These are phyloP conservation scores for Prionailurus viverrinus DNA, from an alignment of 2,113 vertebrate genomes.

Conservation along the genomic window DNA sequence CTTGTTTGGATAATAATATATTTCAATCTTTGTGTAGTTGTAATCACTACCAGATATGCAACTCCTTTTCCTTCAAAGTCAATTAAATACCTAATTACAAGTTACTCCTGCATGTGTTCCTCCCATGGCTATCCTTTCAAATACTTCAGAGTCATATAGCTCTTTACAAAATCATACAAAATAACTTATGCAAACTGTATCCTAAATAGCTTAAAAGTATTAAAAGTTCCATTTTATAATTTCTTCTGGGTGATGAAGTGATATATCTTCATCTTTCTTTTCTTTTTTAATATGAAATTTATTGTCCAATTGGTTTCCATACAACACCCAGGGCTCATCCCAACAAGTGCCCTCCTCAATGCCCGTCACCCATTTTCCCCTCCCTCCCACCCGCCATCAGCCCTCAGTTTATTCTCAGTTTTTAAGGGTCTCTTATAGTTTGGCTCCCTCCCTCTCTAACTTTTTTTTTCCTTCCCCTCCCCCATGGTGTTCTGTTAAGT, in stretches of 20 bases:
- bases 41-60: neutral
- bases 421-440: too few relatives aligned
- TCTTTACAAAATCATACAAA: conserved; percentile 19
- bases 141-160: conserved; percentile 28
- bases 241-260: conserved; percentile 53
- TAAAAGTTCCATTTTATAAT: conserved; percentile 67
- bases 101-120: neutral
- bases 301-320: too few relatives aligned
- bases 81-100: conserved; percentile 74
- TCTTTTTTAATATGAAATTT: too few relatives aligned
- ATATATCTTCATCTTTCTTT: conserved; percentile 39
- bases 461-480: too few relatives aligned
- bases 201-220: conserved; percentile 72
- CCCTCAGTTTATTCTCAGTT: too few relatives aligned
- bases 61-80: conserved; percentile 31
- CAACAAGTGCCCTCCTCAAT: too few relatives aligned
- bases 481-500: too few relatives aligned
- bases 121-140: neutral
- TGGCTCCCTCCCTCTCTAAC: too few relatives aligned
- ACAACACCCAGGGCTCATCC: too few relatives aligned
- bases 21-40: conserved; percentile 43
- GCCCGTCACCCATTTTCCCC: too few relatives aligned
- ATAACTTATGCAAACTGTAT: conserved; percentile 46
- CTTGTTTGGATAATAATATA: conserved; percentile 43
- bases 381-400: too few relatives aligned